These are phyloP conservation scores for Merops nubicus DNA, from an alignment of 2,113 vertebrate genomes.

Conservation along the genomic window DNA sequence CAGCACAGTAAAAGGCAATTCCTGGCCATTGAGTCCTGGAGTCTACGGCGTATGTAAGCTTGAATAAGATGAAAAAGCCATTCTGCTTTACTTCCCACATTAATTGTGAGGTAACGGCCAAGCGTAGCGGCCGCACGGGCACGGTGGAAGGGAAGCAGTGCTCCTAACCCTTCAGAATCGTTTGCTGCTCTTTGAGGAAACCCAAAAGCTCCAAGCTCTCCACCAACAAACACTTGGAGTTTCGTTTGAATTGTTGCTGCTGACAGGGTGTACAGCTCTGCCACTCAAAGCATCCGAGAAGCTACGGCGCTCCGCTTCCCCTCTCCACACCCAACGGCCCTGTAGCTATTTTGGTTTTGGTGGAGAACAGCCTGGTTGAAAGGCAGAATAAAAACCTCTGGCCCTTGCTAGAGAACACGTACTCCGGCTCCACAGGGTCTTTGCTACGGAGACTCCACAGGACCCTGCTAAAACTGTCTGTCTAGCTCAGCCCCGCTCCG, in stretches of 20 bases:
- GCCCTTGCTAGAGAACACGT: slow-evolving; percentile 48
- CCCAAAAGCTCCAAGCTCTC: neutral
- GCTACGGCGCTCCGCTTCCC: neutral
- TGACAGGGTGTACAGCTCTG: neutral
- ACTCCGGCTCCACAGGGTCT: slow-evolving; percentile 66
- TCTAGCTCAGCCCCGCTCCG: slow-evolving; percentile 70
- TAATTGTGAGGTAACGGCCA: neutral
- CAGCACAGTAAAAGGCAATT: slow-evolving; percentile 11
- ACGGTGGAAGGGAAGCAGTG: neutral
- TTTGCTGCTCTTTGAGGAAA: neutral
- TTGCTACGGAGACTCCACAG: slow-evolving; percentile 74
- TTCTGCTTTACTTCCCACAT: slow-evolving; percentile 8
- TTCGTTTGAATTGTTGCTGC: neutral
- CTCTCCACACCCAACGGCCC: neutral
- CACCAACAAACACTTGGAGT: neutral
- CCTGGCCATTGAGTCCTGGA: neutral
- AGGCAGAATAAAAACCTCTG: slow-evolving; percentile 64
- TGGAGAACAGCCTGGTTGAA: slow-evolving; percentile 46
- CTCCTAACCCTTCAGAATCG: neutral
- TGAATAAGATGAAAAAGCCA: slow-evolving; percentile 20
- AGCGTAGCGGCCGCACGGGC: neutral
- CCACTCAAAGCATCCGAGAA: slow-evolving; percentile 34
- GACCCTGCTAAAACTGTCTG: slow-evolving; percentile 73
- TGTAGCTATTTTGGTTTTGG: slow-evolving; percentile 15
- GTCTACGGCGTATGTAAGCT: neutral